Base-by-base conservation (phyloP, 1,140 invertebrate genomes). In the Magallana angulata region DNA sequence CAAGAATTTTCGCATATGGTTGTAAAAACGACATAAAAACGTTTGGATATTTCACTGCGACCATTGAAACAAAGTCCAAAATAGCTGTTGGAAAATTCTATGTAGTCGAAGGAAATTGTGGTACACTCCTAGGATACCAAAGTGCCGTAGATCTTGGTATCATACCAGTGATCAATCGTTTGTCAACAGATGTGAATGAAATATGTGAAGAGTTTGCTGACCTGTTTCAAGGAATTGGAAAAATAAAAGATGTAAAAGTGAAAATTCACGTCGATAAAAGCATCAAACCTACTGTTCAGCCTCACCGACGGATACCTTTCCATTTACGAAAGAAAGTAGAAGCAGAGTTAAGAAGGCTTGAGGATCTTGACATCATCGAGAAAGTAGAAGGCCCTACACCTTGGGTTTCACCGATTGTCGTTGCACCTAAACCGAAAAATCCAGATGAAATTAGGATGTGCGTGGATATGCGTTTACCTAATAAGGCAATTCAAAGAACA, bases 331-430 rank as follows among this genome's bases (percentile, higher is more conserved):
- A 87, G 82, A 58, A 89, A 12, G 82, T 90, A 9, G 86, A 89
- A 86, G 59, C 24, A 11, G 85, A 91, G 64, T 12, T 91, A 14
- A 60, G 87, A 68, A 14, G 82, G 16, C 62, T 89, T 1, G 64
- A 89, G 83, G 18, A 85, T 24, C n/a, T 86, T 0, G 88, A 90
- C 30, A 90, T 91, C 14, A 90, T 93, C n/a, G 92, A 93, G 60
- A 89, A 85, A 36, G 89, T 91, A 8, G 84, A 84, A 14, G 92
- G 92, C 0, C 92, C 91, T 16, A 91, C 91, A 56, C 90, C 91
- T 7, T 92, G 91, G 92, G 89, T 92, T 12, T 89, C 87, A 4
- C 89, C 91, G 2, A 84, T 92, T 4, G 91, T 92, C 1, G 85
- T 90, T 11, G 84, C 89, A 0, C 90, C 91, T 8, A 92, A 90